Evolutionary conservation across 2,797 vertebrate species (phyloP), one percentile per base, ranked within the genome.

Genomic region (Lithobates pipiens): DNA sequence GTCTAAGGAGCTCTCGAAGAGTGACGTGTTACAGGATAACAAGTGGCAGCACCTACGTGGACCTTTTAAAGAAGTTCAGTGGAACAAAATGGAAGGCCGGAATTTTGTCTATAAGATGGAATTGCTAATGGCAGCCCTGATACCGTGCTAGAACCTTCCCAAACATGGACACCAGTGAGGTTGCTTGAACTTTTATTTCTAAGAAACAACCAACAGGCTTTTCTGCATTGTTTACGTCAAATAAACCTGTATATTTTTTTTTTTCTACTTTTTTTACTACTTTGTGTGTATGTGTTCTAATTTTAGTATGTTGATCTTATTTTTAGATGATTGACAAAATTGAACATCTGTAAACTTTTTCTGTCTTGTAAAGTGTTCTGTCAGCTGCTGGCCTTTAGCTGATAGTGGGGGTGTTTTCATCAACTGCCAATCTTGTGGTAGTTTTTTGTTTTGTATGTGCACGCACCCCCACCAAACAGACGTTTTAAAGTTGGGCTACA

Each of bases 81-180:
- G 98, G 98, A 97, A 94, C 91, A 96, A 95, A 90, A 98, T 99
- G 98, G 98, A 99, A 91, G 98, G 98, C 0, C 95, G 97, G 1
- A 99, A 99, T 92, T 99, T 99, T 44, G 97, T 99, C 15, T 99
- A 99, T 91, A 99, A 99, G 91, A 99, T 99, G 97, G 98, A 99
- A 91, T 96, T 99, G 15, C 95, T 99, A 23, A 99, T 99, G 98
- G 97, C 98, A 0, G 98, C 97, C 0, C 91, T 99, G 6, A 98
- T 97, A 0, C 97, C 97, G 0, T 97, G 96, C 87, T 95, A 92
- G 6, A 94, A 86, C 3, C 3, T 23, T 54, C 44, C 1, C 13
- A 3, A 10, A 73, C 2, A 18, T 81, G 57, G 34, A 68, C 11
- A 39, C n/a, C 10, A 70, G 23, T 18, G 18, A 57, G 5, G 68